Conservation (phyloP, 2,113 vertebrate genomes). For the Lates calcarifer region DNA sequence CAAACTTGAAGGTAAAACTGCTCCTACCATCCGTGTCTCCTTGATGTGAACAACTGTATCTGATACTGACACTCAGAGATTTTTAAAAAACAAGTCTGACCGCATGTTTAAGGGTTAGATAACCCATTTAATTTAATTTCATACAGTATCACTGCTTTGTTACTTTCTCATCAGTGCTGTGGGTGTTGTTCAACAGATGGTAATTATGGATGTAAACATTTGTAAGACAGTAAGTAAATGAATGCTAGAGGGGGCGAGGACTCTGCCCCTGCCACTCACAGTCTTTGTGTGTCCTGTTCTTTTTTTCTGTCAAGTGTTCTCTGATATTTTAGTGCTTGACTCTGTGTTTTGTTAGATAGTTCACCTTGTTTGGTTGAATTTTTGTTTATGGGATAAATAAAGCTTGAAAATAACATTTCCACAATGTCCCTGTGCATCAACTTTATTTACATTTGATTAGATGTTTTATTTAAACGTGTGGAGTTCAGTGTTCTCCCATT, state of each 20-base stretch:
- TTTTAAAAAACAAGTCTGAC: background rate
- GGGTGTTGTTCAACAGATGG: slow-evolving; percentile 28
- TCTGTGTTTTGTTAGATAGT: slow-evolving; percentile 59
- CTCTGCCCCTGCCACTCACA: slow-evolving; percentile 10
- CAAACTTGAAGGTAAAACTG: slow-evolving; percentile 3
- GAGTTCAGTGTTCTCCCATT: background rate
- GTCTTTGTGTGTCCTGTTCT: slow-evolving; percentile 39
- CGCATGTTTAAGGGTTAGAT: slow-evolving; percentile 4
- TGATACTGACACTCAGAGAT: background rate
- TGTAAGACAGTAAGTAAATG: slow-evolving; percentile 18
- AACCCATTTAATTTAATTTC: slow-evolving; percentile 34
- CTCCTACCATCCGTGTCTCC: background rate
- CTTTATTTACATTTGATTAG: background rate
- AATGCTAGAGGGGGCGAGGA: slow-evolving; percentile 23
- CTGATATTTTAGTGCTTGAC: slow-evolving; percentile 54
- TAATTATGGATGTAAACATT: slow-evolving; percentile 60
- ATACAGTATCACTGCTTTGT: slow-evolving; percentile 32
- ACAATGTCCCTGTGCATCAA: slow-evolving; percentile 2
- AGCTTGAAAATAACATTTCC: slow-evolving; percentile 50
- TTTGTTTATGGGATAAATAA: slow-evolving; percentile 75
- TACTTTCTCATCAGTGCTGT: slow-evolving; percentile 12
- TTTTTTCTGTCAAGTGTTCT: slow-evolving; percentile 21
- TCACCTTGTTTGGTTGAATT: slow-evolving; percentile 57
- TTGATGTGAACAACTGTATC: slow-evolving; percentile 21
- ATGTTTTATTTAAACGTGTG: background rate